Evolutionary conservation across 2,113 vertebrate species (phyloP).

Genomic region (Oncorhynchus keta): DNA sequence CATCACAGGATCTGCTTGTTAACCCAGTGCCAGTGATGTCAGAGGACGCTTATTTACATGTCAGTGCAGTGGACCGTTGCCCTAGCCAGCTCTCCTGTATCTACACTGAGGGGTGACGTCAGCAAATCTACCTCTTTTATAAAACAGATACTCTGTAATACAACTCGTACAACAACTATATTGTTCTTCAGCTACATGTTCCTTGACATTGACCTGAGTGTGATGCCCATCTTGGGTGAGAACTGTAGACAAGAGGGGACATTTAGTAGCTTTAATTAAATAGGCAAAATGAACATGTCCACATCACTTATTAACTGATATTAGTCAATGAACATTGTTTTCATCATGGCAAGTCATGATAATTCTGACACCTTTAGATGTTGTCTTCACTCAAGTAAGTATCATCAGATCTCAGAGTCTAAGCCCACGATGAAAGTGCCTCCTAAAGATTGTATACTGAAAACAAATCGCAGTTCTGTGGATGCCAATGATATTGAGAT

Average conservation of each 20-base stretch:
- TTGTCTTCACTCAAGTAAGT: not conserved
- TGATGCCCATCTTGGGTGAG: not conserved
- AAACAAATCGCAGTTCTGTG: not conserved
- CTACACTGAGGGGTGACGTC: constrained; percentile 78
- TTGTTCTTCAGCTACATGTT: not conserved
- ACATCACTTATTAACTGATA: not conserved
- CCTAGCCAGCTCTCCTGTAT: constrained; percentile 81
- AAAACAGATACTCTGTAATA: not conserved
- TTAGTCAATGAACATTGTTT: not conserved
- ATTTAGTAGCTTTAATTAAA: not conserved
- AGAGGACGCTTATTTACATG: constrained; percentile 79
- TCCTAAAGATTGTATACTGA: not conserved
- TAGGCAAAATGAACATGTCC: not conserved
- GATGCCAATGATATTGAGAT: not conserved
- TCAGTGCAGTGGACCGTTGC: constrained; percentile 74
- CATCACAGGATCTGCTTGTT: constrained; percentile 64
- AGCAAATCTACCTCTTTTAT: not conserved
- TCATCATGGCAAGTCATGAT: not conserved
- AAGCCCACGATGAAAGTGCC: not conserved
- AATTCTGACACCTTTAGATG: not conserved
- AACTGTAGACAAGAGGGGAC: not conserved
- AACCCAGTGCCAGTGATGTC: constrained; percentile 44
- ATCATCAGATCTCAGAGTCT: not conserved
- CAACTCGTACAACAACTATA: not conserved
- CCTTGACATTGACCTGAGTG: not conserved